Evolutionary conservation across 2,888 invertebrate species (phyloP).

Genomic region (Cryptophagus acutangulus): DNA sequence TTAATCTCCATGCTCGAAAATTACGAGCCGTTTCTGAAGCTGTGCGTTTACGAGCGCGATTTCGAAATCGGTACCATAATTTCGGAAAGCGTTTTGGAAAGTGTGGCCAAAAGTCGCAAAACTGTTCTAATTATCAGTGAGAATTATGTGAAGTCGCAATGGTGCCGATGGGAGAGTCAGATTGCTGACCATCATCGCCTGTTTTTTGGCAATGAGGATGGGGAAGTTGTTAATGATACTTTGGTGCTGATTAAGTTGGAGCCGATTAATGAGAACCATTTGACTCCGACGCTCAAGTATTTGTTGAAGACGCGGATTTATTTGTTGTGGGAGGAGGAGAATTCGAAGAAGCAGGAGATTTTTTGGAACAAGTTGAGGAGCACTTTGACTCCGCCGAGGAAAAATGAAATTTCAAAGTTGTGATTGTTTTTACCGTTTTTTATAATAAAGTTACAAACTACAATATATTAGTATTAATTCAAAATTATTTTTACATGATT

Average conservation of each 20-base stretch:
- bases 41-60: constrained; percentile 68
- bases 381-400: constrained; percentile 28
- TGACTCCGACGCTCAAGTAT: constrained; percentile 58
- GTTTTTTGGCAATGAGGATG: constrained; percentile 52
- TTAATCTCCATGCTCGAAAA: constrained; percentile 59
- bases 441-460: no score
- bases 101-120: constrained; percentile 60
- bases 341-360: constrained; percentile 40
- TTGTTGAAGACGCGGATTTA: constrained; percentile 62
- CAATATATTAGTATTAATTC: no score
- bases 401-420: neutral
- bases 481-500: no score
- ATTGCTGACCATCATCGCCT: constrained; percentile 62
- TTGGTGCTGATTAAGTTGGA: constrained; percentile 60
- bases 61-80: constrained; percentile 61
- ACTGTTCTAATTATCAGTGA: constrained; percentile 64
- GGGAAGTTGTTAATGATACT: constrained; percentile 53
- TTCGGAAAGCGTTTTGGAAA: constrained; percentile 60
- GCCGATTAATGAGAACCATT: constrained; percentile 52
- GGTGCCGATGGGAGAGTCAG: constrained; percentile 69
- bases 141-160: constrained; percentile 64
- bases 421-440: no score
- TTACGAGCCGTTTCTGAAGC: constrained; percentile 54
- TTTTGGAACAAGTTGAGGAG: constrained; percentile 44
- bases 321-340: constrained; percentile 57